A percentile compares a stretch with the other conserved stretches of the same genome.
phyloP scores from a whole-genome alignment of 2,888 invertebrate species.

The Luffia ferchaultella region DNA sequence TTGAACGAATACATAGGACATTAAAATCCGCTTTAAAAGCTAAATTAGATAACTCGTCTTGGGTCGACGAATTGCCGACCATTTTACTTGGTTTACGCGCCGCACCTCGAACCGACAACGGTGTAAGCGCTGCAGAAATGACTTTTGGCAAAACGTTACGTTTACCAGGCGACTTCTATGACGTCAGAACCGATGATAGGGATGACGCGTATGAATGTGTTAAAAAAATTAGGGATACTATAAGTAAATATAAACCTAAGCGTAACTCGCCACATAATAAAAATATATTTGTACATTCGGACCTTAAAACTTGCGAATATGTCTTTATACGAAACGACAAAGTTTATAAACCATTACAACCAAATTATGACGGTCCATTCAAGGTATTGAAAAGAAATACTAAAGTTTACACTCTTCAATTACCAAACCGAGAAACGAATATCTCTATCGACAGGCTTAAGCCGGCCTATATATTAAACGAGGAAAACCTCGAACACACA shows the following conservation, averaged over 20 bases:
- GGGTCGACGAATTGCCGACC: slow-evolving; percentile 20
- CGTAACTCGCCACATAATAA: background rate
- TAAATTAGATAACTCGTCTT: slow-evolving; percentile 5
- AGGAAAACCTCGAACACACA: background rate
- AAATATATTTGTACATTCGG: slow-evolving; percentile 5
- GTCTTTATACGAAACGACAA: slow-evolving; percentile 10
- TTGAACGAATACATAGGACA: slow-evolving; percentile 18
- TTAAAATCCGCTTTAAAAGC: slow-evolving; percentile 17
- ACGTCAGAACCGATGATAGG: no score
- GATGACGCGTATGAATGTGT: no score
- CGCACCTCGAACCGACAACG: no score
- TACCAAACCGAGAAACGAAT: slow-evolving; percentile 7
- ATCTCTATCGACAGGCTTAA: slow-evolving; percentile 13
- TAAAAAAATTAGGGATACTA: no score
- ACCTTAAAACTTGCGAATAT: slow-evolving; percentile 1
- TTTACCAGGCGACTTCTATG: slow-evolving; percentile 20
- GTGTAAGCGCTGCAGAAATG: slow-evolving; percentile 21
- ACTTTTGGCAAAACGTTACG: slow-evolving; percentile 18
- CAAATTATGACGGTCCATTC: slow-evolving; percentile 11
- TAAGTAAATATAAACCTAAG: background rate
- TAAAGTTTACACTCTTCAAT: slow-evolving; percentile 9
- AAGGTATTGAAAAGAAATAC: slow-evolving; percentile 5
- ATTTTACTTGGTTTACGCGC: slow-evolving; percentile 23
- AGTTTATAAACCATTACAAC: slow-evolving; percentile 8
- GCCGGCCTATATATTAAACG: slow-evolving; percentile 10